Evolutionary conservation across 2,113 vertebrate genomes (phyloP).

Genomic region (Rattus rattus): DNA sequence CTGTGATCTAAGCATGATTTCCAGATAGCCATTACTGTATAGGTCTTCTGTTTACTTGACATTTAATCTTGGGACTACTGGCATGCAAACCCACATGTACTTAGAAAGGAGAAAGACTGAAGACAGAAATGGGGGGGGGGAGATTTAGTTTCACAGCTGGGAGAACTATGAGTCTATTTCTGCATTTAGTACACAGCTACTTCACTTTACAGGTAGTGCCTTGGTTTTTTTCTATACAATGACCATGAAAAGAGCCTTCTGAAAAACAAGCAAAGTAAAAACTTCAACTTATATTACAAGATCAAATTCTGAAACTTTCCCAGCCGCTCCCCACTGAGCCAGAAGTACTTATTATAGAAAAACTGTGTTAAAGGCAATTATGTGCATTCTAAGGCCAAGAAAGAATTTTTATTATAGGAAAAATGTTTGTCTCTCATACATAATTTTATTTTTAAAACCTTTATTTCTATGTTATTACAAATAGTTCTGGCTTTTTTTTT

Average conservation of each 20-base stretch:
- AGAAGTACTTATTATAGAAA: not conserved
- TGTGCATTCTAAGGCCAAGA: not conserved
- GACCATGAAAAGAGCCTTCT: not conserved
- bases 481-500: not conserved
- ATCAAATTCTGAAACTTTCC: not conserved
- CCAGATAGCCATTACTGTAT: accelerated
- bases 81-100: too few relatives aligned
- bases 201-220: too few relatives aligned
- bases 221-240: not conserved
- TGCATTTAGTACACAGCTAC: accelerated
- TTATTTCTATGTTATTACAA: not conserved
- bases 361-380: not conserved
- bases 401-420: not conserved
- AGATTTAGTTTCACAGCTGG: not conserved
- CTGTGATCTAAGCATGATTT: too few relatives aligned
- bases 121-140: too few relatives aligned
- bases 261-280: not conserved
- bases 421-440: not conserved
- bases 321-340: accelerated
- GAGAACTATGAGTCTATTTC: not conserved
- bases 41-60: not conserved
- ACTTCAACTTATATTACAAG: not conserved
- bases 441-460: not conserved
- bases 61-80: not conserved
- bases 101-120: not conserved